Percentiles rank a stretch among this genome's conserved stretches.
phyloP scores from a whole-genome alignment of 2,888 invertebrate genomes.

The Lamproptera curius region DNA sequence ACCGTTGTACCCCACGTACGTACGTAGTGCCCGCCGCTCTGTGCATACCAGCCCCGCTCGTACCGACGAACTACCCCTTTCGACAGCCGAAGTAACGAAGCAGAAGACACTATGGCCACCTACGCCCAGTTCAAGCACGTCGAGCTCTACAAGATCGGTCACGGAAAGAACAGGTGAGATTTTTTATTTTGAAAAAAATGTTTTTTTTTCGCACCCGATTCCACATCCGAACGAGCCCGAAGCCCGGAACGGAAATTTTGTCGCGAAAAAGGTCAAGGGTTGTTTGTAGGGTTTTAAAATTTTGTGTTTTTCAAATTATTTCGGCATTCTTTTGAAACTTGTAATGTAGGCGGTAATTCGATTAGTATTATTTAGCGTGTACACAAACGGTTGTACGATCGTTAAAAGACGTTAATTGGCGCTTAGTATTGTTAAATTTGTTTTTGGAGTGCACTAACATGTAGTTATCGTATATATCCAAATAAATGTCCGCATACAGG shows the following conservation, averaged over 20 bases:
- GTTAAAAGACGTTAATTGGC: constrained; percentile 9
- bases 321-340: not conserved
- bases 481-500: constrained; percentile 2
- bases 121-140: constrained; percentile 96
- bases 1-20: constrained; percentile 18
- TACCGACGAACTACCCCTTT: constrained; percentile 21
- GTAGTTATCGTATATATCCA: not conserved
- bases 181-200: constrained; percentile 18
- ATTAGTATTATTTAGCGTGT: not conserved
- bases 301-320: not conserved
- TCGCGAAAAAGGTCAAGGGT: constrained; percentile 17
- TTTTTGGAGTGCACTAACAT: not conserved
- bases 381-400: constrained; percentile 3
- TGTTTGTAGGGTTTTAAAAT: not conserved
- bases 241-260: constrained; percentile 34
- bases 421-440: constrained; percentile 5
- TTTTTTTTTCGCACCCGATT: constrained; percentile 31
- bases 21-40: constrained; percentile 37
- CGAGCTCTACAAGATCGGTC: constrained; percentile 95
- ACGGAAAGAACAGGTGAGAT: constrained; percentile 92
- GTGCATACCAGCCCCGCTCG: constrained; percentile 22
- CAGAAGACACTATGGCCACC: constrained; percentile 85
- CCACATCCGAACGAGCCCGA: constrained; percentile 33
- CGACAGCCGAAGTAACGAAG: constrained; percentile 34
- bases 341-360: not conserved